Percentiles rank a stretch among this genome's conserved stretches.
Conservation (phyloP, 2,797 vertebrate species). For the Rallus crepitans region DNA sequence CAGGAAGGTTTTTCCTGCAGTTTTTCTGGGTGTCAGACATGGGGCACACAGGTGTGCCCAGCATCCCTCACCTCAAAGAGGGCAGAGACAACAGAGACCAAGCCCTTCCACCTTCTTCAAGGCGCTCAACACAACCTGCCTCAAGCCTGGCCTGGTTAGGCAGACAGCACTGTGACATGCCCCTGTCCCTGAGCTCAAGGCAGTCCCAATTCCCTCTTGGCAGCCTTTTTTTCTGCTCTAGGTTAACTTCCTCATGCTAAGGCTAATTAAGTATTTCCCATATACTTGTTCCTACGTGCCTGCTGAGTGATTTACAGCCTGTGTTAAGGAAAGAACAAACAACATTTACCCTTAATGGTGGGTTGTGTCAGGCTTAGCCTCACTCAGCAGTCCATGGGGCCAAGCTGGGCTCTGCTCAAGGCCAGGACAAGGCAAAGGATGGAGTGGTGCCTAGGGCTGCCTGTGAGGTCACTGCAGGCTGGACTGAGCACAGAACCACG, state of each 20-base stretch:
- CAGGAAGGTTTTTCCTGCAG: neutral
- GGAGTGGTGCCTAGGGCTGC: neutral
- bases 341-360: accelerated
- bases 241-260: neutral
- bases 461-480: neutral
- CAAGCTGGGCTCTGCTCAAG: neutral
- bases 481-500: neutral
- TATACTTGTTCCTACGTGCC: neutral
- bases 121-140: neutral
- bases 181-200: neutral
- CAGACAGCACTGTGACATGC: accelerated
- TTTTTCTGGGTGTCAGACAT: neutral
- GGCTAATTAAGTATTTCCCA: neutral
- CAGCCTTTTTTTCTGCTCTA: neutral
- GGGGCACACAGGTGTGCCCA: neutral
- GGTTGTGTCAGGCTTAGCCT: neutral
- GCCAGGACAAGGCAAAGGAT: neutral
- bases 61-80: neutral
- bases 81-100: neutral
- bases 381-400: accelerated
- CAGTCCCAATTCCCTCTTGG: neutral
- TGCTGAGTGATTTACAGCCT: neutral
- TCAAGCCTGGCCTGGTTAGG: neutral
- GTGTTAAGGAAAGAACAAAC: neutral
- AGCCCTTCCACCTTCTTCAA: neutral